Evolutionary conservation across 2,888 invertebrate genomes (phyloP).

Genomic region (Philaethria dido): DNA sequence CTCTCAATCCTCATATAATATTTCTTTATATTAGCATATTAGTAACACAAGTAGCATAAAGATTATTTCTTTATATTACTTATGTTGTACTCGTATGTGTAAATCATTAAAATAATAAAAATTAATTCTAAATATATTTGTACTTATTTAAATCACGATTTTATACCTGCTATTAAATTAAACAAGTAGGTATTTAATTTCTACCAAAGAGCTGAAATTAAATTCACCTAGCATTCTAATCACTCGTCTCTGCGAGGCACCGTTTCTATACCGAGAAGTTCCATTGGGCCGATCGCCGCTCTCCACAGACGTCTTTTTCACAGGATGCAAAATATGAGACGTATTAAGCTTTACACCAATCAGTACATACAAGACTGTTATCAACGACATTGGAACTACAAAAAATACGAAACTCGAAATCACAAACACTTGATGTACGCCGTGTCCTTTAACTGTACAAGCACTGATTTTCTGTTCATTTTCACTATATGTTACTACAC

Average conservation of each 20-base stretch:
- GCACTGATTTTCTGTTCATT: constrained; percentile 76
- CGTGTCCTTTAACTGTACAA: constrained; percentile 85
- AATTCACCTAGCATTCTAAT: constrained; percentile 91
- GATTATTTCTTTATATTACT: no score
- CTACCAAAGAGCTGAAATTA: neutral
- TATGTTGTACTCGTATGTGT: no score
- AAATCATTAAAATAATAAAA: no score
- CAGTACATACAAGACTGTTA: constrained; percentile 91
- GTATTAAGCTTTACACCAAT: constrained; percentile 89
- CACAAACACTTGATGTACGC: constrained; percentile 89
- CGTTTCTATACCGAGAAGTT: constrained; percentile 78
- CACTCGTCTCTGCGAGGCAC: constrained; percentile 85
- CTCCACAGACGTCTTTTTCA: constrained; percentile 81
- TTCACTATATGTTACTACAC: constrained; percentile 83
- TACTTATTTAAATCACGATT: no score
- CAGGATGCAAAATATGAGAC: constrained; percentile 84
- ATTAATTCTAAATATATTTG: no score
- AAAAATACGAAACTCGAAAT: constrained; percentile 93
- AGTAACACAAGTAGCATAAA: no score
- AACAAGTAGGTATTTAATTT: no score
- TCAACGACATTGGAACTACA: constrained; percentile 93
- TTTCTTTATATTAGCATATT: no score
- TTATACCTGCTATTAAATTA: no score
- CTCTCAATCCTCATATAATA: no score
- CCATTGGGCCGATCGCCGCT: constrained; percentile 66